Percentiles rank a stretch among this genome's conserved stretches.
These are phyloP conservation scores for Phyllostomus discolor DNA, from an alignment of 2,113 vertebrate species.

Conservation along the genomic window DNA sequence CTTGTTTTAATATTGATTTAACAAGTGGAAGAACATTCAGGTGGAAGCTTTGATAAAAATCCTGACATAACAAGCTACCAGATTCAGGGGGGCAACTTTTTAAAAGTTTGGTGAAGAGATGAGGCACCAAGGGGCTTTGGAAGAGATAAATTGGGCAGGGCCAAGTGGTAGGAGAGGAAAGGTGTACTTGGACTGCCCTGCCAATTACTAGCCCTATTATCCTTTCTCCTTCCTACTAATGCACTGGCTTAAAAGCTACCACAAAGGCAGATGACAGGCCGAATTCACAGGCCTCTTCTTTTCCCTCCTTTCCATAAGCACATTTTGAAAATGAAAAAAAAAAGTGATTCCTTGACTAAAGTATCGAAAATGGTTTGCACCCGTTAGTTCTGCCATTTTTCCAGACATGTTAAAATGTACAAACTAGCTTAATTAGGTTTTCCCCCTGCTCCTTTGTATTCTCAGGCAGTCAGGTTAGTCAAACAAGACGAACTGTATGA, in stretches of 20 bases:
- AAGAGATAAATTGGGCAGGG: slow-evolving; percentile 74
- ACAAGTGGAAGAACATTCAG: slow-evolving; percentile 44
- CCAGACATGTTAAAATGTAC: slow-evolving; percentile 19
- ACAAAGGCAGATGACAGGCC: slow-evolving; percentile 18
- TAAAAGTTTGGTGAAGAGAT: slow-evolving; percentile 72
- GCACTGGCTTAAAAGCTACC: slow-evolving; percentile 36
- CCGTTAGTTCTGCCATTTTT: slow-evolving; percentile 46
- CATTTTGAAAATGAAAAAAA: slow-evolving; percentile 48
- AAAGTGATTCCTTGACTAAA: slow-evolving; percentile 19
- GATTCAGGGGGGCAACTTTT: slow-evolving; percentile 75
- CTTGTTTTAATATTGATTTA: slow-evolving; percentile 61
- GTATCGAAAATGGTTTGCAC: slow-evolving; percentile 42
- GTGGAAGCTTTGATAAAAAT: slow-evolving; percentile 64
- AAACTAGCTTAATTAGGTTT: slow-evolving; percentile 48
- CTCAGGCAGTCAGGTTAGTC: slow-evolving; percentile 35
- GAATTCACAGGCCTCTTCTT: slow-evolving; percentile 46
- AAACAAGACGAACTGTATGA: slow-evolving; percentile 9
- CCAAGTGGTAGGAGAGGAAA: slow-evolving; percentile 54
- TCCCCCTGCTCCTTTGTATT: not conserved
- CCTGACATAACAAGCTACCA: slow-evolving; percentile 68
- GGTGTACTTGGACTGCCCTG: slow-evolving; percentile 70
- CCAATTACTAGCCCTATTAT: slow-evolving; percentile 72
- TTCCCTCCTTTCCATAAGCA: slow-evolving; percentile 37
- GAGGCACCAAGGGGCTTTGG: slow-evolving; percentile 65
- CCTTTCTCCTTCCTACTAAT: slow-evolving; percentile 42